Evolutionary conservation across 2,888 invertebrate species (phyloP).

Genomic region (Lampropteryx suffumata): DNA sequence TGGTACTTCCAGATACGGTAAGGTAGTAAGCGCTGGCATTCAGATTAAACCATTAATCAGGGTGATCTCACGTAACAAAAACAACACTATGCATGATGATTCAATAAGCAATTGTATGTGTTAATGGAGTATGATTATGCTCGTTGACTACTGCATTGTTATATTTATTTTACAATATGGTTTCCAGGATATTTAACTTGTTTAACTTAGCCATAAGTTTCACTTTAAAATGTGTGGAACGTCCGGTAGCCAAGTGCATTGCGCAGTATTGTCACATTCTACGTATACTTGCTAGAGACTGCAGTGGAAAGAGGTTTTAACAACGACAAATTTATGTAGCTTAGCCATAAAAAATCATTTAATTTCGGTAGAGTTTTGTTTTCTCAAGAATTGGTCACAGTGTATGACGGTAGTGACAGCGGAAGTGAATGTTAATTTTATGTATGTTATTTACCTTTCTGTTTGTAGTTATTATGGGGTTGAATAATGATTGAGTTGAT

Average conservation of each 20-base stretch:
- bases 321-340: constrained; percentile 2
- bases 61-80: no score
- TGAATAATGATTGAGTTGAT: no score
- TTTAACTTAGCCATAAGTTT: constrained; percentile 5
- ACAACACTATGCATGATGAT: no score
- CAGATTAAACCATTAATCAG: no score
- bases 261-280: constrained; percentile 4
- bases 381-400: no score
- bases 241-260: constrained; percentile 13
- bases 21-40: no score
- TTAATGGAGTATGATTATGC: neutral
- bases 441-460: no score
- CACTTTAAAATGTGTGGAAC: constrained; percentile 11
- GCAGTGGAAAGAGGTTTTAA: constrained; percentile 8
- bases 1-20: no score
- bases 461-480: no score
- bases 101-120: no score
- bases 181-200: constrained; percentile 2
- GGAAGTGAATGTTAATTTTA: no score
- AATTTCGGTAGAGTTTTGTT: neutral
- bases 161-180: neutral
- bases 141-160: neutral
- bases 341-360: neutral
- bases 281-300: neutral
- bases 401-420: no score